Evolutionary conservation across 2,888 invertebrate species (phyloP).

Genomic region (Nomada goodeniana): DNA sequence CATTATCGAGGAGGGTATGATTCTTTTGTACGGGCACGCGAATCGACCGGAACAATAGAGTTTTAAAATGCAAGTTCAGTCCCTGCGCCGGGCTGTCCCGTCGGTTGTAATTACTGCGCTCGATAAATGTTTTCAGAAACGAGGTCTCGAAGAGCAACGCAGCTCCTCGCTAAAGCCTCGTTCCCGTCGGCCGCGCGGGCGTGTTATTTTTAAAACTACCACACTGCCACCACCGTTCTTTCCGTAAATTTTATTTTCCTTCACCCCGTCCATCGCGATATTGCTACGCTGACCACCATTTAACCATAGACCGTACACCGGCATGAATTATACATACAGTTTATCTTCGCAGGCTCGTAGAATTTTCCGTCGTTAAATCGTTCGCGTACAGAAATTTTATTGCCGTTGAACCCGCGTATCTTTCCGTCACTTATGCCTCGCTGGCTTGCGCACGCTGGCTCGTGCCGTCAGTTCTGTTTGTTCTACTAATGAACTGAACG

Average conservation of each 20-base stretch:
- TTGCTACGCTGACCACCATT: slow-evolving; percentile 56
- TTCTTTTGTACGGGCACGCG: slow-evolving; percentile 45
- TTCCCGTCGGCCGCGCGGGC: background rate
- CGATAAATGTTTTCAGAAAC: slow-evolving; percentile 62
- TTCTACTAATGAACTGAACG: background rate
- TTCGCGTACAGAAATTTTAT: slow-evolving; percentile 51
- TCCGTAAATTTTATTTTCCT: background rate
- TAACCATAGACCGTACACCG: slow-evolving; percentile 54
- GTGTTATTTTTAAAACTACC: slow-evolving; percentile 39
- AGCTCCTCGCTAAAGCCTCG: slow-evolving; percentile 27
- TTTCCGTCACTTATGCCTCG: slow-evolving; percentile 21
- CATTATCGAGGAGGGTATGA: slow-evolving; percentile 53
- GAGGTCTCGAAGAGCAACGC: slow-evolving; percentile 27
- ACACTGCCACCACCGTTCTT: slow-evolving; percentile 4
- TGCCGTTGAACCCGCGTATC: slow-evolving; percentile 32
- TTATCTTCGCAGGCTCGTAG: slow-evolving; percentile 52
- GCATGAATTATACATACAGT: slow-evolving; percentile 66
- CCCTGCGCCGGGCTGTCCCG: slow-evolving; percentile 15
- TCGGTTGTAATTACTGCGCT: slow-evolving; percentile 55
- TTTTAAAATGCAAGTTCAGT: slow-evolving; percentile 53
- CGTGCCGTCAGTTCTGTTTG: slow-evolving; percentile 6
- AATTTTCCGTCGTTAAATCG: slow-evolving; percentile 64
- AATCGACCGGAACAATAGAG: slow-evolving; percentile 50
- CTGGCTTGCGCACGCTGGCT: background rate
- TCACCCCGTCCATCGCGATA: slow-evolving; percentile 5